Conservation (phyloP, 2,113 vertebrate genomes). For the Camelus dromedarius region DNA sequence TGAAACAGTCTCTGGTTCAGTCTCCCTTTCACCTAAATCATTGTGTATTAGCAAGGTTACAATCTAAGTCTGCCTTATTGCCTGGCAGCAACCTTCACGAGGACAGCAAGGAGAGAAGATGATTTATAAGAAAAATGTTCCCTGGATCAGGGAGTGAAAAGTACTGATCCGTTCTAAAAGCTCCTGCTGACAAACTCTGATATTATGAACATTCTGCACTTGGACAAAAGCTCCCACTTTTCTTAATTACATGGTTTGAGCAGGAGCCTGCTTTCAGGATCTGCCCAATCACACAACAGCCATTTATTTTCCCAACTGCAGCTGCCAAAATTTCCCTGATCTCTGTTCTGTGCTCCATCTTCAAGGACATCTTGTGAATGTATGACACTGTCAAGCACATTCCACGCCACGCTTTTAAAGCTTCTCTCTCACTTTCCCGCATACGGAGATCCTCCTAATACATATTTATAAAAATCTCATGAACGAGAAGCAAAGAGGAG, state of each 20-base stretch:
- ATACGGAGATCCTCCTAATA: slow-evolving; percentile 48
- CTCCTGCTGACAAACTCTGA: slow-evolving; percentile 80
- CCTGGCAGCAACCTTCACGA: slow-evolving; percentile 66
- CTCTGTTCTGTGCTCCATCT: slow-evolving; percentile 80
- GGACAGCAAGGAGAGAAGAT: slow-evolving; percentile 70
- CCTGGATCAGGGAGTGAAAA: slow-evolving; percentile 71
- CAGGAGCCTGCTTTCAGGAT: slow-evolving; percentile 82
- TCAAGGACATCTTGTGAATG: slow-evolving; percentile 82
- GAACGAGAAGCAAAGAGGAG: slow-evolving; percentile 37
- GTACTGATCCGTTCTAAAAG: slow-evolving; percentile 75
- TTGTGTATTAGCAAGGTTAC: slow-evolving; percentile 61
- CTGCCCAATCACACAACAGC: slow-evolving; percentile 82
- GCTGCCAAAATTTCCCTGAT: slow-evolving; percentile 82
- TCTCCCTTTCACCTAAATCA: slow-evolving; percentile 51
- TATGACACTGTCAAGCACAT: slow-evolving; percentile 67
- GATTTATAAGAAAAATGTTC: slow-evolving; percentile 72
- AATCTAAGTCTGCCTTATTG: slow-evolving; percentile 4
- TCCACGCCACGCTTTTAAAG: slow-evolving; percentile 62
- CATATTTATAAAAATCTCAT: slow-evolving; percentile 71
- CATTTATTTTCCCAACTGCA: slow-evolving; percentile 82
- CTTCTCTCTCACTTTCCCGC: not conserved
- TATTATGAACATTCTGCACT: slow-evolving; percentile 82
- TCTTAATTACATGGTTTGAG: slow-evolving; percentile 83
- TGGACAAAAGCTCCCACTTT: slow-evolving; percentile 81
- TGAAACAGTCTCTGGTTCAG: not conserved